These are phyloP conservation scores for Physeter macrocephalus DNA, from an alignment of 2,113 vertebrate species.

Conservation along the genomic window DNA sequence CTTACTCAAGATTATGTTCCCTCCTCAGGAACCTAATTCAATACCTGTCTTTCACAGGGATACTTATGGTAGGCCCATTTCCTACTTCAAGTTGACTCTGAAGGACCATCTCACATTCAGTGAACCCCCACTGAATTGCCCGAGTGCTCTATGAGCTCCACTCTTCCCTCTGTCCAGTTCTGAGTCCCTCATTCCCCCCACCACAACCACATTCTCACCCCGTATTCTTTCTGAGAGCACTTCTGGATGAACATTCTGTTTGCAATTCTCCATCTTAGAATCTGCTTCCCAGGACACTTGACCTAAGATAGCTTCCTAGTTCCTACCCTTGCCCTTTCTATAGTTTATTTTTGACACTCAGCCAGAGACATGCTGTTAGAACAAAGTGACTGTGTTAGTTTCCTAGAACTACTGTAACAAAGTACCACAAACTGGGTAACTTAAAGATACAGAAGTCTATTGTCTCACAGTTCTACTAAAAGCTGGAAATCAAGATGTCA, in stretches of 20 bases:
- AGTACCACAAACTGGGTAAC: background rate
- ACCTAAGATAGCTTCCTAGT: background rate
- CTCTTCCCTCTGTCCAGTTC: background rate
- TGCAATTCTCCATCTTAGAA: background rate
- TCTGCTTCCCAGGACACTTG: background rate
- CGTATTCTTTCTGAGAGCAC: background rate
- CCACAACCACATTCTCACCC: background rate
- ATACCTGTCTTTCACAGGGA: background rate
- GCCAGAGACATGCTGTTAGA: background rate
- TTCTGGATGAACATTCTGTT: background rate
- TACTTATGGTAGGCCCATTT: background rate
- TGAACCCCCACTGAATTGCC: background rate
- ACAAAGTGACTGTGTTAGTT: background rate
- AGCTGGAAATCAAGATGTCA: background rate
- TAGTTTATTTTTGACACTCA: background rate
- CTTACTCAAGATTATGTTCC: background rate
- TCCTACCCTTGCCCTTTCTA: background rate
- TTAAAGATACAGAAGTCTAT: background rate
- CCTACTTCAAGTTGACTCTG: background rate
- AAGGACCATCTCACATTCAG: background rate
- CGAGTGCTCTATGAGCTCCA: background rate
- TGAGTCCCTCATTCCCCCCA: background rate
- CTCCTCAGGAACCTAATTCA: background rate
- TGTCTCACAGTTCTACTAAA: background rate
- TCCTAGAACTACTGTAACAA: background rate